phyloP scores from a whole-genome alignment of 2,113 vertebrate species.

The Campylomormyrus numenius region DNA sequence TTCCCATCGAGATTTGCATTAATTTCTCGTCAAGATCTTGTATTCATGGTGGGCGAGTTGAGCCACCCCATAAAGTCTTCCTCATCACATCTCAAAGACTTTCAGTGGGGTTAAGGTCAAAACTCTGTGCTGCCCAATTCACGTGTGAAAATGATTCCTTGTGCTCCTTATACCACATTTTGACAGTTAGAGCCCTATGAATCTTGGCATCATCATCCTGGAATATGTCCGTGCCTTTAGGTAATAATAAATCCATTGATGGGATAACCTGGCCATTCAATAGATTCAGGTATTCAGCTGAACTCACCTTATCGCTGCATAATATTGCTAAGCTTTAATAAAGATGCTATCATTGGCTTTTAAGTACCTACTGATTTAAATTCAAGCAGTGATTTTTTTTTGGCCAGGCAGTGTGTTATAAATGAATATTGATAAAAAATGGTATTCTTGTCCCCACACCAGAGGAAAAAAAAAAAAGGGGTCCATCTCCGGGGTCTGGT shows the following conservation, averaged over 20 bases:
- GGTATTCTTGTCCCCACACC: too few relatives aligned
- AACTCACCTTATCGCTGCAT: not conserved
- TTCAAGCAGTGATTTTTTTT: not conserved
- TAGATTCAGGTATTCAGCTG: not conserved
- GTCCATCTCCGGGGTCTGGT: too few relatives aligned
- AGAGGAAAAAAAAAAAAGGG: too few relatives aligned
- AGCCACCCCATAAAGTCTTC: not conserved
- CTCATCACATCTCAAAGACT: not conserved
- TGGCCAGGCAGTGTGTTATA: not conserved
- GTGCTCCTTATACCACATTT: not conserved
- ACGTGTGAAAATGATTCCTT: not conserved
- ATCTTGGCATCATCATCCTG: not conserved
- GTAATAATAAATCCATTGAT: not conserved
- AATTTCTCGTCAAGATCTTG: not conserved
- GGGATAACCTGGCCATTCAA: not conserved
- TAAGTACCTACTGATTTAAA: not conserved
- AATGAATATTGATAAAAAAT: not conserved
- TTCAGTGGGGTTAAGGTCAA: not conserved
- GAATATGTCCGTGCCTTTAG: not conserved
- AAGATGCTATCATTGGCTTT: not conserved
- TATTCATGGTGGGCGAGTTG: not conserved
- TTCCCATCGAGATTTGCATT: not conserved
- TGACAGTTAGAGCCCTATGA: not conserved
- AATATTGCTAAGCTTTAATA: not conserved
- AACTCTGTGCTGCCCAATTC: too few relatives aligned